Evolutionary conservation across 2,888 invertebrate genomes (phyloP).

Genomic region (Xestia ashworthii): DNA sequence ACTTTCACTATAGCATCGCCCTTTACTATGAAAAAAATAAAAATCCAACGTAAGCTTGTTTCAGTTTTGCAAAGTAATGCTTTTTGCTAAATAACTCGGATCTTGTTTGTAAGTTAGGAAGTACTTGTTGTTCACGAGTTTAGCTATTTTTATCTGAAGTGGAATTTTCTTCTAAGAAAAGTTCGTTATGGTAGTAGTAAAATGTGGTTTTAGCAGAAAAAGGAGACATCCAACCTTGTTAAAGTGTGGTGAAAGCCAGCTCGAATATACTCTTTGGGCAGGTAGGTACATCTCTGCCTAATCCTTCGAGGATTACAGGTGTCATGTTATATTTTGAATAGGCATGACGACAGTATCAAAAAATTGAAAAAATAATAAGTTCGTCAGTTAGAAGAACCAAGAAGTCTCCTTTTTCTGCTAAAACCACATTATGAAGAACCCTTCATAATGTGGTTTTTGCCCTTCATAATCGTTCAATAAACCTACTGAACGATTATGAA

Average conservation of each 20-base stretch:
- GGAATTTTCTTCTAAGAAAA: slow-evolving; percentile 12
- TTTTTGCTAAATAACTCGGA: slow-evolving; percentile 64
- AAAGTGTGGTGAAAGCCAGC: too few relatives aligned
- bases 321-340: too few relatives aligned
- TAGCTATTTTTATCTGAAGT: slow-evolving; percentile 28
- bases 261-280: background rate
- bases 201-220: background rate
- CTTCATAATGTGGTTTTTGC: too few relatives aligned
- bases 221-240: background rate
- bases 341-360: too few relatives aligned
- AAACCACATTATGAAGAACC: too few relatives aligned
- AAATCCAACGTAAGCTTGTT: slow-evolving; percentile 59
- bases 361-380: too few relatives aligned
- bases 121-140: slow-evolving; percentile 24
- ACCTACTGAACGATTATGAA: too few relatives aligned
- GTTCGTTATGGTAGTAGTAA: background rate
- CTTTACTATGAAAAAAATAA: slow-evolving; percentile 40
- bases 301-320: too few relatives aligned
- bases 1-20: background rate
- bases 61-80: slow-evolving; percentile 59
- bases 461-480: too few relatives aligned
- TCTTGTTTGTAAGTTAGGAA: slow-evolving; percentile 51
- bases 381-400: too few relatives aligned
- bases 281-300: too few relatives aligned
- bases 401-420: too few relatives aligned